Conservation (phyloP, 2,113 vertebrate species). For the Scomber colias region DNA sequence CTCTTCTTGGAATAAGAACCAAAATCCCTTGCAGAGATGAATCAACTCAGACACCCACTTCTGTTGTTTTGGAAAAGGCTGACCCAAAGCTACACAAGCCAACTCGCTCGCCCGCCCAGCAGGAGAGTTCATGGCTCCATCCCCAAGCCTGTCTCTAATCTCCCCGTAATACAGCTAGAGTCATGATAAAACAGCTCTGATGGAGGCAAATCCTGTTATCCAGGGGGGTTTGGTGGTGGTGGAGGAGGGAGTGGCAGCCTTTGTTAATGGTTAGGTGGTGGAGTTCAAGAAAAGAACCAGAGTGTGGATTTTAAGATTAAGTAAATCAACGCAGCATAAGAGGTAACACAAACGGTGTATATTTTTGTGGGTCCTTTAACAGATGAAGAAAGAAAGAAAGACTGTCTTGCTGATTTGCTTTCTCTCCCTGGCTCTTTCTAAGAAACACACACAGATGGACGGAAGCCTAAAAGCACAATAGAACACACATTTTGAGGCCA, state of each 20-base stretch:
- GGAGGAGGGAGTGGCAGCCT: slow-evolving; percentile 32
- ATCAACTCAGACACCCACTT: slow-evolving; percentile 7
- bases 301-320: slow-evolving; percentile 69
- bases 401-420: background rate
- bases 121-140: slow-evolving; percentile 55
- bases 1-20: slow-evolving; percentile 7
- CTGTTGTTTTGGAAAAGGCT: slow-evolving; percentile 39
- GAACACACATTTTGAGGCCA: slow-evolving; percentile 61
- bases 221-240: background rate
- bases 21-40: background rate
- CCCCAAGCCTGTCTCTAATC: slow-evolving; percentile 72
- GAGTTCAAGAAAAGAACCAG: slow-evolving; percentile 60
- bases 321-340: slow-evolving; percentile 26
- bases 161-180: slow-evolving; percentile 74
- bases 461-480: slow-evolving; percentile 36
- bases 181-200: slow-evolving; percentile 79
- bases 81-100: slow-evolving; percentile 29
- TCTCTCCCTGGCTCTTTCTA: background rate
- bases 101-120: slow-evolving; percentile 28
- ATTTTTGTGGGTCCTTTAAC: slow-evolving; percentile 17
- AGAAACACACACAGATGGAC: slow-evolving; percentile 7
- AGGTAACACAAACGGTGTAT: background rate
- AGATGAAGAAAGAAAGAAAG: background rate
- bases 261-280: slow-evolving; percentile 61
- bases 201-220: slow-evolving; percentile 78